Base-by-base conservation (phyloP, 2,797 vertebrate genomes). In the Hyperoplus lanceolatus region DNA sequence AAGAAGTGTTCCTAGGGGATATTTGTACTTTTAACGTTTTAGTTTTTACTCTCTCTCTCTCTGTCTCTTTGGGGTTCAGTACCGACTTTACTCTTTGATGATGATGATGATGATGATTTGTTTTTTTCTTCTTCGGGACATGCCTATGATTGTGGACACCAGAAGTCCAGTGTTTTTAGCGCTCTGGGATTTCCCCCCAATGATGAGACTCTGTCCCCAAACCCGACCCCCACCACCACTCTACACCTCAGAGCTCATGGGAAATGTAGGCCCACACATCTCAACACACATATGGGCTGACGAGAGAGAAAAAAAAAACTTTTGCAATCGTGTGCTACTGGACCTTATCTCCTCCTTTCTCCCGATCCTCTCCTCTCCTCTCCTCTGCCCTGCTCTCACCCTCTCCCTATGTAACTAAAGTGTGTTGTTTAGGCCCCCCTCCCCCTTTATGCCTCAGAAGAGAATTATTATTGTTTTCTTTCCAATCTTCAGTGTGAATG, bases 11-110 rank as follows among this genome's bases (percentile, higher is more conserved):
- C 87, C 73, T 2, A 29, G 36, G 45, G 81, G 86, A 89, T 29
- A 93, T 95, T 94, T 95, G 80, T 94, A 95, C 95, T 93, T 90
- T 90, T 90, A 89, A 79, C 74, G 49, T 89, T 92, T 94, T 91
- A 72, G 87, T 93, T 90, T 91, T 90, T 87, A 90, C 87, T 90
- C 84, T 90, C 83, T 85, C 84, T 83, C 84, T 90, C 83, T 85
- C 84, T 83, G 85, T 92, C 86, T 91, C 84, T 92, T 86, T 87
- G 90, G 89, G 29, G 88, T 87, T 93, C 89, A 90, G 89, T 93
- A 92, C 83, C 73, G 83, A 86, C 85, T 85, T 81, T 82, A 80
- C 81, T 90, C 87, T 90, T 89, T 90, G 85, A 92, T 89, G 79
- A 83, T 86, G 82, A 58, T 81, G 41, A 58, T 81, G 41, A 48